Base-by-base conservation (phyloP, 2,888 invertebrate genomes). In the Trissoscelio sp. region DNA sequence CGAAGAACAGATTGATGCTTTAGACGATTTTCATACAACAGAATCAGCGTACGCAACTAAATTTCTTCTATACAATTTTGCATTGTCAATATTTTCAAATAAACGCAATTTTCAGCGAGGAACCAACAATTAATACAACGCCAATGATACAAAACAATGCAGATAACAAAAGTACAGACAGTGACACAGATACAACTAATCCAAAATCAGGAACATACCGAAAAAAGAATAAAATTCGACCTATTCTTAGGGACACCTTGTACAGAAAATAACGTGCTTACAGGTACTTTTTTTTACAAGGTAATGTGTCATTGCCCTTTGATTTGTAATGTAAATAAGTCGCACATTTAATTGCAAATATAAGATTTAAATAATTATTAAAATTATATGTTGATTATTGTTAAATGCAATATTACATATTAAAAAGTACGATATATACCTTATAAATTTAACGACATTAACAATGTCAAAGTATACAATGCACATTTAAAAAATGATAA, bases 211-310 rank as follows among this genome's bases (percentile, higher is more conserved):
- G 62, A 12, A 62, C 82, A 11, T 83, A 79, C 44, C 51, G 69
- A 7, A 84, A 78, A 57, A 83, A 69, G 20, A 82, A 81, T 72
- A 80, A 72, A 81, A 62, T 83, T 18, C 69, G 77, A 48, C 83
- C 79, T 34, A 53, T 77, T 44, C 18, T 75, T 18, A 81, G 75
- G 62, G 77, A 77, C 12, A 60, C 60, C 0, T 81, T 77, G 31
- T 77, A 81, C 18, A 77, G 77, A 37, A 77, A 66, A n/a, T 66
- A 53, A 64, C 24, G 28, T 20, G 6, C 31, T 34, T 6, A 4
- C 22, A 48, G 9, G 14, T 5, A 9, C 1, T 3, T 24, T 6
- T 57, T 44, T 9, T 16, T 3, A 18, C 5, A 7, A 51, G 48
- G 14, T 44, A 28, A 18, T 39, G 7, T 42, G 16, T 24, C 3